Base-by-base conservation (phyloP, 1,140 invertebrate species). In the Chymomyza costata region DNA sequence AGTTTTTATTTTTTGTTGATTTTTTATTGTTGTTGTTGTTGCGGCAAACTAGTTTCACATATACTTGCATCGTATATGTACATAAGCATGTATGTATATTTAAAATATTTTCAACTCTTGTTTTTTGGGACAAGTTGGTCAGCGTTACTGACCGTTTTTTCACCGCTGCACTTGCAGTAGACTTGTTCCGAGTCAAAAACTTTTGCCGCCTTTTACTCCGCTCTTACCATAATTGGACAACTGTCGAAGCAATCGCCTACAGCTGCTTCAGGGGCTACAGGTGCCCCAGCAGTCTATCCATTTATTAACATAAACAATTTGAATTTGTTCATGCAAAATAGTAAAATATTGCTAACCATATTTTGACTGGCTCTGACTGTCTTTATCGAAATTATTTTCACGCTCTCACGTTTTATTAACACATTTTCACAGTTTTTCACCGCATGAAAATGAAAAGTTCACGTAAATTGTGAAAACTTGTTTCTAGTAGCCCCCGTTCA, bases 11-110 rank as follows among this genome's bases (percentile, higher is more conserved):
- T 21, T 6, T 46, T 38, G 17, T 18, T 30, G 30, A 34, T 50
- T 17, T 13, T 30, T 38, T 21, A 28, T 19, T 45, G 32, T 39
- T 47, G 16, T 44, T 49, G 48, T 62, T 64, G 48, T 32, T 49
- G 47, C 28, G 64, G 48, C 66, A 78, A 78, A 78, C 73, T 80
- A 80, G 71, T 78, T 78, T 78, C 62, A 49, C 61, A 39, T 66
- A 38, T 43, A 62, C 49, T 47, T 66, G 55, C 10, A 54, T 52
- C 8, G 21, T 25, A 5, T 3, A 3, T 25, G 21, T 28, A 18
- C 38, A 32, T 43, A 45, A 46, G 25, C 59, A 35, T 63, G 28
- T 47, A 46, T 40, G 18, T 16, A 13, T 43, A 25, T 13, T 19
- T 43, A 25, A 25, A 25, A 25, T 25, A 25, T 25, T 25, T 25